Percentiles rank a stretch among this genome's conserved stretches.
Conservation (phyloP, 2,113 vertebrate species). For the Rhabdornis inornatus region DNA sequence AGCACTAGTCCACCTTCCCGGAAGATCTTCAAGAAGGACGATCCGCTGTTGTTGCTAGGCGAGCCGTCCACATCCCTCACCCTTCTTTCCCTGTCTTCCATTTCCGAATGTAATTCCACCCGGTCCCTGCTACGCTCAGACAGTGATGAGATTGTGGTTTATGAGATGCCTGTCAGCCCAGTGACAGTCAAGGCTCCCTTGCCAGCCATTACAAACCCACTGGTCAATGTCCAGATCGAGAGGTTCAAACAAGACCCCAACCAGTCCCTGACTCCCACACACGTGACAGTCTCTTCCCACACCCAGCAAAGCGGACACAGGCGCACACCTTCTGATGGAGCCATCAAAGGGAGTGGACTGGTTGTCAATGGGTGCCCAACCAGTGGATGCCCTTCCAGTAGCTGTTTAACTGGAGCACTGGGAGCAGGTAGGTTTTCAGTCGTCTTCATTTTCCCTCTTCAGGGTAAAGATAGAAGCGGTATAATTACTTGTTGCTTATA, state of each 20-base stretch:
- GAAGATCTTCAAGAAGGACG: conserved; percentile 89
- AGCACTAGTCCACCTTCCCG: conserved; percentile 87
- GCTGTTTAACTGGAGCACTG: conserved; percentile 69
- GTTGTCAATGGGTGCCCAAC: conserved; percentile 66
- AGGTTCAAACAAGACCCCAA: conserved; percentile 92
- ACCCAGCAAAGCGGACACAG: conserved; percentile 74
- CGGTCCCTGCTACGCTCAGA: conserved; percentile 90
- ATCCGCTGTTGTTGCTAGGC: conserved; percentile 74
- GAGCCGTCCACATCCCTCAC: conserved; percentile 83
- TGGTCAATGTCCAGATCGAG: conserved; percentile 91
- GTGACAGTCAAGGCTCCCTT: conserved; percentile 68
- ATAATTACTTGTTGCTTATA: neutral
- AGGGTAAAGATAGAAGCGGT: neutral
- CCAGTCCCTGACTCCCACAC: conserved; percentile 94
- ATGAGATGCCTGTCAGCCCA: conserved; percentile 78
- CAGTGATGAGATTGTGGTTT: conserved; percentile 89
- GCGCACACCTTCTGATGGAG: conserved; percentile 93
- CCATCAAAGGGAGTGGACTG: conserved; percentile 79
- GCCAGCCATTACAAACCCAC: conserved; percentile 79
- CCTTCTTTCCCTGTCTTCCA: conserved; percentile 89
- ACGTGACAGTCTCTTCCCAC: conserved; percentile 80
- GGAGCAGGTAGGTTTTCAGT: conserved; percentile 69
- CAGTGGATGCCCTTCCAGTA: conserved; percentile 74
- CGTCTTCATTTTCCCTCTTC: neutral
- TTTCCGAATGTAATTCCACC: conserved; percentile 95